Conservation (phyloP, 2,113 vertebrate genomes). For the Alosa alosa region DNA sequence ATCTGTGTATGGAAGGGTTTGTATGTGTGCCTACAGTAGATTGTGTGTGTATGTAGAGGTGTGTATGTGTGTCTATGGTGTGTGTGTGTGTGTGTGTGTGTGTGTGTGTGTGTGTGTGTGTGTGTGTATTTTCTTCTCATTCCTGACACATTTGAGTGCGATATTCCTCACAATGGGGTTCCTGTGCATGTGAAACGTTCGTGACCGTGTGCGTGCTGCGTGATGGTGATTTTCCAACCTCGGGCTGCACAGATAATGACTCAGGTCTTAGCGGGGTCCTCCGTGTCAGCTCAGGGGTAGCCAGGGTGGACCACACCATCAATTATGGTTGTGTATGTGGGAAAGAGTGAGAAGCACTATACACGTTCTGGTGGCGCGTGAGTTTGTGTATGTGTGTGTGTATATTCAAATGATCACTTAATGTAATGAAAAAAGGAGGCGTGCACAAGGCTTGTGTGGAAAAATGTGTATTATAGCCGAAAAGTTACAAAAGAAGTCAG, state of each 20-base stretch:
- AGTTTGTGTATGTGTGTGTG: neutral
- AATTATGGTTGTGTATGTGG: conserved; percentile 47
- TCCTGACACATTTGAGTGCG: neutral
- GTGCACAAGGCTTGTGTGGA: no score
- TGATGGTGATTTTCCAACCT: neutral
- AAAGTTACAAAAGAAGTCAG: no score
- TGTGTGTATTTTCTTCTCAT: neutral
- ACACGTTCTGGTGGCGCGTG: no score
- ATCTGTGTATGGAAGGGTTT: neutral
- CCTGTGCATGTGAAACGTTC: neutral
- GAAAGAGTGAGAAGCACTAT: conserved; percentile 19
- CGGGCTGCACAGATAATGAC: neutral
- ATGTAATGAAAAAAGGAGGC: no score
- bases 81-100: neutral
- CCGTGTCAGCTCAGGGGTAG: neutral
- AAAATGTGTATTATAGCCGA: no score
- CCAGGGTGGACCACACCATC: conserved; percentile 30
- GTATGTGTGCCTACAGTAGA: neutral
- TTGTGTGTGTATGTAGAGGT: neutral
- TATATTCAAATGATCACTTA: no score
- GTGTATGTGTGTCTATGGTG: neutral
- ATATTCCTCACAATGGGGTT: neutral
- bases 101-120: neutral
- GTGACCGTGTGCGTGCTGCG: neutral
- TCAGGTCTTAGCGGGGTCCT: neutral